phyloP scores from a whole-genome alignment of 2,113 vertebrate genomes.

The Martes martes region DNA sequence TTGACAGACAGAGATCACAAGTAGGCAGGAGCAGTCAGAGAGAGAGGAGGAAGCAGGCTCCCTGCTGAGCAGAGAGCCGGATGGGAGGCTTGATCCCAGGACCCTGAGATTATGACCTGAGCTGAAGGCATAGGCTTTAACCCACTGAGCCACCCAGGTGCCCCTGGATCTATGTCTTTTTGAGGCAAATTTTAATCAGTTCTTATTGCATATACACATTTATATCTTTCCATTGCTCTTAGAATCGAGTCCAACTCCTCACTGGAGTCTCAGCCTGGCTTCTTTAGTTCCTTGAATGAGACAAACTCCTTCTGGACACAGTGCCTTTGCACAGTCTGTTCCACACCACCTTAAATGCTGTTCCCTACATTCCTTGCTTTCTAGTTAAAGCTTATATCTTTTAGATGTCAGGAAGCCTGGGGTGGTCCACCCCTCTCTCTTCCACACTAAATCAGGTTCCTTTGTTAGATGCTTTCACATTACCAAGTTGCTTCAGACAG shows the following conservation, averaged over 20 bases:
- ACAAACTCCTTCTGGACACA: neutral
- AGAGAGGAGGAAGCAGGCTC: no score
- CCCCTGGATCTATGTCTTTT: neutral
- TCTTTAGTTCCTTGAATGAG: neutral
- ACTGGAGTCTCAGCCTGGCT: neutral
- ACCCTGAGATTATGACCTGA: no score
- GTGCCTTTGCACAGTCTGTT: constrained; percentile 38
- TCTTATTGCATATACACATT: neutral
- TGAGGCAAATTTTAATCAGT: constrained; percentile 10
- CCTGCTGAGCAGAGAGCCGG: no score
- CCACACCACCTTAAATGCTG: neutral
- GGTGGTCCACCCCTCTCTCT: neutral
- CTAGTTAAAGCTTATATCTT: neutral
- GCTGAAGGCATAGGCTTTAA: no score
- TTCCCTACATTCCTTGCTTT: neutral
- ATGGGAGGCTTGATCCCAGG: no score
- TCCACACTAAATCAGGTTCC: neutral
- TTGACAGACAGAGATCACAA: no score
- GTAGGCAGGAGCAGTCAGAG: no score
- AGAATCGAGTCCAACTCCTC: neutral
- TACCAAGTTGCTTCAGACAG: constrained; percentile 26
- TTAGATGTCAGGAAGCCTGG: neutral
- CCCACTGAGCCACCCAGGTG: no score
- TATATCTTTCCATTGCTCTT: neutral
- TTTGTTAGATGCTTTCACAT: constrained; percentile 28